Evolutionary conservation across 2,113 vertebrate genomes (phyloP).

Genomic region (Otus sunia): DNA sequence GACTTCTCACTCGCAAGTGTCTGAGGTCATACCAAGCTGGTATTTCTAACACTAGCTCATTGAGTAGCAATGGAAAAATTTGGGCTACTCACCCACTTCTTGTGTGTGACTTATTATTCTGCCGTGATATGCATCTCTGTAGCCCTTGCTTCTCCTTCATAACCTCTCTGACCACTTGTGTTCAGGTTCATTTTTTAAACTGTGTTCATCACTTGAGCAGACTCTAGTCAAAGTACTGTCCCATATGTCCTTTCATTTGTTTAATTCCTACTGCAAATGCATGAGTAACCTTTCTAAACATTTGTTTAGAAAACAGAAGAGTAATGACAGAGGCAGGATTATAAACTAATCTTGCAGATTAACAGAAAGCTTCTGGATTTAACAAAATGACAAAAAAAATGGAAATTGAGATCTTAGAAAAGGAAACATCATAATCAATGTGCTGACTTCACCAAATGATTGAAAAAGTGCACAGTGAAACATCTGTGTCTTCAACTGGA

Average conservation of each 20-base stretch:
- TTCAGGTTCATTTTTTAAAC: not conserved
- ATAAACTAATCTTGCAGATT: slow-evolving; percentile 5
- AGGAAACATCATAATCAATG: not conserved
- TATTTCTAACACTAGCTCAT: not conserved
- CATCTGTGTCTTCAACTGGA: not conserved
- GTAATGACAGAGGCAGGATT: not conserved
- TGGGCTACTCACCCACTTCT: not conserved
- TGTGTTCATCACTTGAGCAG: not conserved
- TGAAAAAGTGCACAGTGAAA: not conserved
- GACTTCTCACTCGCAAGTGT: not conserved
- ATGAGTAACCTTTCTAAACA: not conserved
- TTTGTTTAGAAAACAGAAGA: not conserved
- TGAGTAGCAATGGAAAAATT: not conserved
- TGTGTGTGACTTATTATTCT: not conserved
- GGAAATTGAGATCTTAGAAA: not conserved
- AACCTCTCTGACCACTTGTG: not conserved
- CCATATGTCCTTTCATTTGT: not conserved
- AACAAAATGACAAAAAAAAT: not conserved
- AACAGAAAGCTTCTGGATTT: not conserved
- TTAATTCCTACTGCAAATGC: not conserved
- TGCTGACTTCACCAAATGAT: not conserved
- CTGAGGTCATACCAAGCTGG: not conserved
- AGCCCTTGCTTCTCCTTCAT: not conserved
- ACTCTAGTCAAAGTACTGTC: not conserved
- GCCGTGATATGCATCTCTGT: not conserved